Conservation (phyloP, 2,113 vertebrate species). For the Cyanoderma ruficeps region DNA sequence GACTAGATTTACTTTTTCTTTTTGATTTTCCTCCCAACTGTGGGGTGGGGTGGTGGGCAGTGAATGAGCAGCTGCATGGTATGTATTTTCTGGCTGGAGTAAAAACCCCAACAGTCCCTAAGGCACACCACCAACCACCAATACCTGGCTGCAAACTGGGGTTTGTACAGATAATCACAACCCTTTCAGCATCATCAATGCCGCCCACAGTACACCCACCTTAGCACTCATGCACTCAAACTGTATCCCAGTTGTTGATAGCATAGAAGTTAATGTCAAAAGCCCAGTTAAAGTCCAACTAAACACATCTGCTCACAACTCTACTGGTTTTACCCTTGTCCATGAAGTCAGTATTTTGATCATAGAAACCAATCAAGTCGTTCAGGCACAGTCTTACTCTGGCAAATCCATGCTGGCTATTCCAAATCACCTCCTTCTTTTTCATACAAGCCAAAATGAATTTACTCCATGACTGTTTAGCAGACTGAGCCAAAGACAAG, state of each 20-base stretch:
- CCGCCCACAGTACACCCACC: background rate
- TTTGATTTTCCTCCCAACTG: background rate
- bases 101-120: background rate
- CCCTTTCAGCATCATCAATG: background rate
- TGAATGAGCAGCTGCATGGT: background rate
- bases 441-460: background rate
- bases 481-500: background rate
- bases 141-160: background rate
- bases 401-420: background rate
- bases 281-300: background rate
- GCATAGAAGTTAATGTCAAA: background rate
- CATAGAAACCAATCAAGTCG: background rate
- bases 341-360: background rate
- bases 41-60: fast-evolving
- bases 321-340: background rate
- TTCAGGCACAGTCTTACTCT: background rate
- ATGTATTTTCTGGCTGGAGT: background rate
- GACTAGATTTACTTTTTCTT: background rate
- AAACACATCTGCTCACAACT: background rate
- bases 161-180: background rate
- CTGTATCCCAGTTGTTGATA: background rate
- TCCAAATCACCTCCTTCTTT: background rate
- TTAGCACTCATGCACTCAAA: background rate
- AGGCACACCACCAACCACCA: background rate
- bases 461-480: background rate